These are phyloP conservation scores for Physella acuta DNA, from an alignment of 1,140 invertebrate genomes.

Conservation along the genomic window DNA sequence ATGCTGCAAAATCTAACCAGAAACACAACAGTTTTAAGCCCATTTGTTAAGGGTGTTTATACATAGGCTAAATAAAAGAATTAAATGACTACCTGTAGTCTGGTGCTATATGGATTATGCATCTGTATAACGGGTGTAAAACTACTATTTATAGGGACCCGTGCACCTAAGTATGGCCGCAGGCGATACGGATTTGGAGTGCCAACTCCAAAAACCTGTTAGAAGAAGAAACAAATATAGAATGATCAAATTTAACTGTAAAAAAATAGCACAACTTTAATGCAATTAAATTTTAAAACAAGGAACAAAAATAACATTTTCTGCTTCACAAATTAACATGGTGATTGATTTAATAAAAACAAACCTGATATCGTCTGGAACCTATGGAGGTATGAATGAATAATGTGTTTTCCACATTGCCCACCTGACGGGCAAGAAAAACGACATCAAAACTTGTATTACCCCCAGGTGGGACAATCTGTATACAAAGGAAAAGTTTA, in stretches of 20 bases:
- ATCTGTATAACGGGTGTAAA: conserved; percentile 87
- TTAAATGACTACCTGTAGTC: conserved; percentile 68
- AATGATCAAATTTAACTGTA: too few relatives aligned
- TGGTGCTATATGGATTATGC: conserved; percentile 87
- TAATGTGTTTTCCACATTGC: conserved; percentile 82
- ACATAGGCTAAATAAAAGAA: not conserved
- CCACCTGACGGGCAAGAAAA: conserved; percentile 87
- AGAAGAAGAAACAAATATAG: conserved; percentile 38
- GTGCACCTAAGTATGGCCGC: conserved; percentile 83
- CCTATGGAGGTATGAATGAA: conserved; percentile 92
- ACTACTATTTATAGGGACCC: conserved; percentile 87
- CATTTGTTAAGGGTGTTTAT: not conserved
- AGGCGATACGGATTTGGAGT: conserved; percentile 84
- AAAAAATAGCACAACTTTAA: not conserved
- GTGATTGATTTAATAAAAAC: conserved; percentile 34
- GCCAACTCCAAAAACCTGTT: conserved; percentile 78
- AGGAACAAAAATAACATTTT: not conserved
- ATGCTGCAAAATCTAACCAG: not conserved
- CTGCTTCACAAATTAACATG: not conserved
- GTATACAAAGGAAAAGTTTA: too few relatives aligned
- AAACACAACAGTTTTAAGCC: not conserved
- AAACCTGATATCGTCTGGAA: conserved; percentile 76
- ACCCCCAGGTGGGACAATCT: conserved; percentile 82
- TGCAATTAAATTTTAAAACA: not conserved
- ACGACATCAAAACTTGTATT: conserved; percentile 95